A percentile compares a stretch with the other conserved stretches of the same genome.
These are phyloP conservation scores for Aleiodes alternator DNA, from an alignment of 2,888 invertebrate genomes.

Conservation along the genomic window DNA sequence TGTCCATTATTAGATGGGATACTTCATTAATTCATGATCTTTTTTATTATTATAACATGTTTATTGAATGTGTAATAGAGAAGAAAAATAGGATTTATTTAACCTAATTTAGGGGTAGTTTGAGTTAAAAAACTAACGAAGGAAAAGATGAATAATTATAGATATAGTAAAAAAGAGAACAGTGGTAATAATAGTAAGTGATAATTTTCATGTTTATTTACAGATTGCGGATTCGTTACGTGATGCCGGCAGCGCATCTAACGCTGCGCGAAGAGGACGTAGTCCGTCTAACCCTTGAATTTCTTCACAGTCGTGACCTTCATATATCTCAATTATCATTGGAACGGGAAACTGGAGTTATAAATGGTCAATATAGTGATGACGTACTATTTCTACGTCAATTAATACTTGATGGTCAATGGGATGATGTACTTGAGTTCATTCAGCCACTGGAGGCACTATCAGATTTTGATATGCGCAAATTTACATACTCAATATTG, in stretches of 20 bases:
- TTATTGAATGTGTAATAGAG: too few relatives aligned
- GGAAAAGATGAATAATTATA: too few relatives aligned
- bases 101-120: too few relatives aligned
- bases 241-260: constrained; percentile 90
- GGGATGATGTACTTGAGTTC: constrained; percentile 98
- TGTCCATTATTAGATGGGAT: too few relatives aligned
- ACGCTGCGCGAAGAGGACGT: constrained; percentile 93
- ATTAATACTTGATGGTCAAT: constrained; percentile 96
- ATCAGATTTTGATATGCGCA: constrained; percentile 88
- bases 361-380: constrained; percentile 94
- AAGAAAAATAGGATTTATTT: too few relatives aligned
- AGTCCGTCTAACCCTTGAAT: constrained; percentile 89
- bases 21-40: too few relatives aligned
- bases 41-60: too few relatives aligned
- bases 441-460: constrained; percentile 93
- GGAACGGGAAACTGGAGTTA: constrained; percentile 96
- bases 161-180: too few relatives aligned
- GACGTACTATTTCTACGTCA: constrained; percentile 96
- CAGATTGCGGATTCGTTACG: constrained; percentile 76
- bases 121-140: too few relatives aligned
- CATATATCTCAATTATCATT: constrained; percentile 94
- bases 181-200: too few relatives aligned
- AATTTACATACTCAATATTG: constrained; percentile 90
- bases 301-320: constrained; percentile 91
- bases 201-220: neutral